Conservation (phyloP, 2,113 vertebrate genomes). For the Zosterops borbonicus region DNA sequence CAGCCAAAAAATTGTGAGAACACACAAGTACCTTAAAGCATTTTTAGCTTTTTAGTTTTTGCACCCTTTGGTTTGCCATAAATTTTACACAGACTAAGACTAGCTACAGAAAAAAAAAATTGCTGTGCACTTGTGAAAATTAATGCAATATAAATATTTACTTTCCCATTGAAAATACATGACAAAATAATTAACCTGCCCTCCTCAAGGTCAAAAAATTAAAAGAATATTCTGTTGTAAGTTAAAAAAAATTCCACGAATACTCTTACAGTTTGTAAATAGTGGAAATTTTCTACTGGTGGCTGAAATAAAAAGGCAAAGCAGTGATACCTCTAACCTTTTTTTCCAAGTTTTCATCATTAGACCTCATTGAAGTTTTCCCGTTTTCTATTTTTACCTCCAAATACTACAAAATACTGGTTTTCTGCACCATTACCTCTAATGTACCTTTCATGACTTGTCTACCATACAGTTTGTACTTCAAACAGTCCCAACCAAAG, state of each 20-base stretch:
- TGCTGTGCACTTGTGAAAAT: neutral
- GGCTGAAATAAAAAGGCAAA: neutral
- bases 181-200: neutral
- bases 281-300: neutral
- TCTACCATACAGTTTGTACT: neutral
- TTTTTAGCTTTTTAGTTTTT: neutral
- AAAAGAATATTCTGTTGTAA: neutral
- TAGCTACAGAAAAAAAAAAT: neutral
- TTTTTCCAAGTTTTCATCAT: neutral
- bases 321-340: neutral
- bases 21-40: neutral
- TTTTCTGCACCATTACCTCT: neutral
- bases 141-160: neutral
- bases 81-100: neutral
- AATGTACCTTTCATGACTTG: neutral
- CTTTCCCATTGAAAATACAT: neutral
- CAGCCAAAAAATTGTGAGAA: neutral
- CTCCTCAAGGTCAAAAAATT: neutral
- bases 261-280: neutral
- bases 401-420: neutral
- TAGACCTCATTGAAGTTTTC: neutral
- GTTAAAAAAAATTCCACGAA: neutral
- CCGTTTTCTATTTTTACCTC: neutral
- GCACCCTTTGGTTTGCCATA: neutral
- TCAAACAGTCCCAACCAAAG: neutral